Percentiles rank a stretch among this genome's conserved stretches.
These are phyloP conservation scores for Ennomos fuscantarius DNA, from an alignment of 2,888 invertebrate genomes.

Conservation along the genomic window DNA sequence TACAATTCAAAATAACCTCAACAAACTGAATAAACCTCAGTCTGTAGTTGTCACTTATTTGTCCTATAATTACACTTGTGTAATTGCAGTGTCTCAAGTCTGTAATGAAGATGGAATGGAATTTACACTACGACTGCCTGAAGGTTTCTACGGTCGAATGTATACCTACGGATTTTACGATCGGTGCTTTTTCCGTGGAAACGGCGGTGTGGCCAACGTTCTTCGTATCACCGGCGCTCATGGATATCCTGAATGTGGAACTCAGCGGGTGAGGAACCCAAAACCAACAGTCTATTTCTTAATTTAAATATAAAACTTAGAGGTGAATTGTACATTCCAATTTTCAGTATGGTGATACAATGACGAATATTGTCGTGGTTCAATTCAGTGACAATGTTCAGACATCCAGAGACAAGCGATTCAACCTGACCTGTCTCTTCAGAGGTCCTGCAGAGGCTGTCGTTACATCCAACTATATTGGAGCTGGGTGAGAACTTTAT, in stretches of 20 bases:
- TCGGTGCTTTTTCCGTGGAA: constrained; percentile 95
- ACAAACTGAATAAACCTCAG: not conserved
- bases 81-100: constrained; percentile 91
- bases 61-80: not conserved
- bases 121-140: constrained; percentile 94
- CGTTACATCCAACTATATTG: constrained; percentile 96
- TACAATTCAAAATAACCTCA: constrained; percentile 62
- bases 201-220: constrained; percentile 93
- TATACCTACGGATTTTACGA: constrained; percentile 97
- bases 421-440: constrained; percentile 96
- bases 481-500: constrained; percentile 89
- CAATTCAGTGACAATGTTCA: constrained; percentile 97
- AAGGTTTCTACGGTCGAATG: constrained; percentile 95
- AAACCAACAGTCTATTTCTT: not conserved
- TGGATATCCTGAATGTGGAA: constrained; percentile 97
- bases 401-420: constrained; percentile 95
- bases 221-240: constrained; percentile 94
- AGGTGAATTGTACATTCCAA: constrained; percentile 39
- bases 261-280: constrained; percentile 87
- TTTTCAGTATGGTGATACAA: constrained; percentile 93
- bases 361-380: constrained; percentile 97
- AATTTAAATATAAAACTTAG: constrained; percentile 13
- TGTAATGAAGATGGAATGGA: constrained; percentile 98
- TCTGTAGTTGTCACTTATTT: too few relatives aligned
- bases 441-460: constrained; percentile 96